phyloP scores from a whole-genome alignment of 2,888 invertebrate genomes.

The Drosophila trichaetosa region DNA sequence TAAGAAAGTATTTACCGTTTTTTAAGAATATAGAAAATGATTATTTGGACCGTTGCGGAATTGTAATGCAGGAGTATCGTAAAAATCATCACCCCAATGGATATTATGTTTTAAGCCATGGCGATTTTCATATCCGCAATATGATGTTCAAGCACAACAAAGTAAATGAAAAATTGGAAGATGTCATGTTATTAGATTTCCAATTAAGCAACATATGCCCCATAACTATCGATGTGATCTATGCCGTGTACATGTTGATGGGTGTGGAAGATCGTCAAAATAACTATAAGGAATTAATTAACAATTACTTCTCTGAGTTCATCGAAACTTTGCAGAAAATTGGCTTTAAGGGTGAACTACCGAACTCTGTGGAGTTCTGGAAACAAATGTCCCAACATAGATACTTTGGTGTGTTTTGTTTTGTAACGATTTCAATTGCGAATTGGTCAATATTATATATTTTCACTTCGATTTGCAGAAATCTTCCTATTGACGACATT shows the following conservation, averaged over 20 bases:
- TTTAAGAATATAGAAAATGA: conserved; percentile 17
- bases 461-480: conserved; percentile 15
- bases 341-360: conserved; percentile 63
- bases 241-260: conserved; percentile 66
- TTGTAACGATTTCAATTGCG: no score
- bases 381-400: conserved; percentile 49
- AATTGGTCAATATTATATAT: not conserved
- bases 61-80: conserved; percentile 36
- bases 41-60: not conserved
- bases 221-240: conserved; percentile 56
- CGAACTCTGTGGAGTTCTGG: conserved; percentile 58
- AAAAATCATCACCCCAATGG: conserved; percentile 30
- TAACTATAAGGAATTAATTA: conserved; percentile 14
- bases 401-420: conserved; percentile 50
- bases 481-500: conserved; percentile 28
- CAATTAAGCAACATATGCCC: conserved; percentile 62
- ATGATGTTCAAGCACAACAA: conserved; percentile 62
- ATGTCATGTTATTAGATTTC: conserved; percentile 64
- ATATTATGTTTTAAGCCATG: conserved; percentile 58
- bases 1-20: conserved; percentile 35
- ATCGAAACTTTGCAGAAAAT: conserved; percentile 55
- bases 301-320: conserved; percentile 61
- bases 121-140: conserved; percentile 66
- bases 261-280: conserved; percentile 46
- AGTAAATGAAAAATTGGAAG: conserved; percentile 49